phyloP scores from a whole-genome alignment of 2,113 vertebrate species.

The Capra hircus region DNA sequence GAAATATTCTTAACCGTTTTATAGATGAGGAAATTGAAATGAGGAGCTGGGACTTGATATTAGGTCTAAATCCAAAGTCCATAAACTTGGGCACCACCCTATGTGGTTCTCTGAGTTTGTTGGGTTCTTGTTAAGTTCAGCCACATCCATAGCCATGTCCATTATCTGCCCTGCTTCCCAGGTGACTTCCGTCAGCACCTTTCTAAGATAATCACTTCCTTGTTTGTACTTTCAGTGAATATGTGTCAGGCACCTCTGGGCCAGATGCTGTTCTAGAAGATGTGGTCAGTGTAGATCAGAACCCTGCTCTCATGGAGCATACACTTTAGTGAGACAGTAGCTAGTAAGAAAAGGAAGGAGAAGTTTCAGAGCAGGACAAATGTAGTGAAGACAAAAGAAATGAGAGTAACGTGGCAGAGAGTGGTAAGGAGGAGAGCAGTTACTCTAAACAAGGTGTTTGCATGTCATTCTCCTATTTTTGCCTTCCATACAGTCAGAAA shows the following conservation, averaged over 20 bases:
- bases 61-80: not conserved
- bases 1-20: not conserved
- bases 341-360: not conserved
- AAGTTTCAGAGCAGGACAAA: not conserved
- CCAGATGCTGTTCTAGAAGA: not conserved
- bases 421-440: not conserved
- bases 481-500: not conserved
- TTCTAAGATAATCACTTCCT: not conserved
- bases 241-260: not conserved
- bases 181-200: not conserved
- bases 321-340: not conserved
- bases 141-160: accelerated
- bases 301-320: not conserved
- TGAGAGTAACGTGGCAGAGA: not conserved
- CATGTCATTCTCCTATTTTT: not conserved
- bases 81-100: not conserved
- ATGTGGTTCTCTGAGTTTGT: not conserved
- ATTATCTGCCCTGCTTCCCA: not conserved
- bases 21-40: not conserved
- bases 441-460: not conserved
- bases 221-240: not conserved
- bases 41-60: not conserved
- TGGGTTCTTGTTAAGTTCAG: not conserved
- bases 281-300: not conserved
- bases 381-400: not conserved